A percentile compares a stretch with the other conserved stretches of the same genome.
Conservation (phyloP, 2,113 vertebrate genomes). For the Eolophus roseicapilla region DNA sequence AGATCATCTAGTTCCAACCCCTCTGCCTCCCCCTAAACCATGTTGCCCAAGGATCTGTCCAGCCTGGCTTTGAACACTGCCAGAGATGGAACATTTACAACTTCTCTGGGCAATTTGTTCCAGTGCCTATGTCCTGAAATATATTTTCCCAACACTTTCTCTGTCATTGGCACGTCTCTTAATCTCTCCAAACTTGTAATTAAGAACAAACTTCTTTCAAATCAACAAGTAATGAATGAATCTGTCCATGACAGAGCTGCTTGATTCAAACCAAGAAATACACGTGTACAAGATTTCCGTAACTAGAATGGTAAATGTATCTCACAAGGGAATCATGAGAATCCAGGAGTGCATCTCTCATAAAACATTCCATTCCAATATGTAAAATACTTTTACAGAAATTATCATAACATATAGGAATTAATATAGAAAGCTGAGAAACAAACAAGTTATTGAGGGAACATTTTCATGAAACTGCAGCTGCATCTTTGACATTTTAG, state of each 20-base stretch:
- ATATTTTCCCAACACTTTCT: not conserved
- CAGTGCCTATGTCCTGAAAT: not conserved
- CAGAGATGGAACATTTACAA: not conserved
- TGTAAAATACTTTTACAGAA: not conserved
- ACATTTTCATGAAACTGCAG: not conserved
- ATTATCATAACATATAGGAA: not conserved
- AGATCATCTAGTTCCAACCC: not conserved
- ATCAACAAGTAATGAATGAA: not conserved
- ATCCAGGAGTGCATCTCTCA: not conserved
- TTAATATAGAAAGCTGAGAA: not conserved
- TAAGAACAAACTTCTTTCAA: not conserved
- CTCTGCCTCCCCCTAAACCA: not conserved
- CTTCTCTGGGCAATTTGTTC: not conserved
- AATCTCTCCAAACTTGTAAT: not conserved
- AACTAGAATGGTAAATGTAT: not conserved
- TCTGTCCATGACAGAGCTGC: not conserved
- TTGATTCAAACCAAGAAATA: not conserved
- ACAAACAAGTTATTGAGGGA: not conserved
- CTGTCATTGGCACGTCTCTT: not conserved
- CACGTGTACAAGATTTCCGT: fast-evolving
- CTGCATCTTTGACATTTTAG: not conserved
- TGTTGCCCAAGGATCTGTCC: not conserved
- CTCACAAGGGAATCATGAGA: not conserved
- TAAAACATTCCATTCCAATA: not conserved
- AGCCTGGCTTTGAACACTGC: not conserved